phyloP scores from a whole-genome alignment of 37 sponge, comb jelly and placozoan species.

The Hormiphora californensis region DNA sequence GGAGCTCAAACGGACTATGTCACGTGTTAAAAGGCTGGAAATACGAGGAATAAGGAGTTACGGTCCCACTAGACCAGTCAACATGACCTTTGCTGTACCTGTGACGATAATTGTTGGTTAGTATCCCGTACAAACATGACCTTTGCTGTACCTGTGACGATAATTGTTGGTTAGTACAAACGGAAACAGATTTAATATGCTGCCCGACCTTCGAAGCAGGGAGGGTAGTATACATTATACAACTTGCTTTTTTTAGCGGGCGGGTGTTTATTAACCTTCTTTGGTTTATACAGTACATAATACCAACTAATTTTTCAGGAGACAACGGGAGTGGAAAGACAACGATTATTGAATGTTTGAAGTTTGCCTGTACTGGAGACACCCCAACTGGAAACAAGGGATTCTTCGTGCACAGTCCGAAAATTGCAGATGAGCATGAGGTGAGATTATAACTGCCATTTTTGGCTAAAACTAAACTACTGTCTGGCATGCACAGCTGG shows the following conservation, averaged over 20 bases:
- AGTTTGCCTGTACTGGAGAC: conserved; percentile 80
- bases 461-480: too few species aligned
- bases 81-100: conserved; percentile 75
- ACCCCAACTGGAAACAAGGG: conserved; percentile 81
- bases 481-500: too few species aligned
- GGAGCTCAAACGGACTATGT: too few species aligned
- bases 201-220: too few species aligned
- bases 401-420: conserved; percentile 84
- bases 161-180: conserved; percentile 80
- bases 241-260: too few species aligned
- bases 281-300: too few species aligned
- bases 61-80: conserved; percentile 59
- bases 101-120: conserved; percentile 88
- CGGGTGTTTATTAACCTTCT: too few species aligned
- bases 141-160: conserved; percentile 82
- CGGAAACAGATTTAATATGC: too few species aligned
- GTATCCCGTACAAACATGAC: conserved; percentile 60
- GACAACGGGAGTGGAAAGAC: conserved; percentile 98
- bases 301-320: conserved; percentile 2
- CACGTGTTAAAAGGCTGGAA: neutral
- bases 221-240: too few species aligned
- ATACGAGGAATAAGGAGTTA: conserved; percentile 82
- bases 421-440: conserved; percentile 57
- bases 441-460: too few species aligned
- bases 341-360: conserved; percentile 94